Evolutionary conservation across 2,888 invertebrate species (phyloP), one percentile per base, ranked within the genome.

Genomic region (Electrophaes corylata): DNA sequence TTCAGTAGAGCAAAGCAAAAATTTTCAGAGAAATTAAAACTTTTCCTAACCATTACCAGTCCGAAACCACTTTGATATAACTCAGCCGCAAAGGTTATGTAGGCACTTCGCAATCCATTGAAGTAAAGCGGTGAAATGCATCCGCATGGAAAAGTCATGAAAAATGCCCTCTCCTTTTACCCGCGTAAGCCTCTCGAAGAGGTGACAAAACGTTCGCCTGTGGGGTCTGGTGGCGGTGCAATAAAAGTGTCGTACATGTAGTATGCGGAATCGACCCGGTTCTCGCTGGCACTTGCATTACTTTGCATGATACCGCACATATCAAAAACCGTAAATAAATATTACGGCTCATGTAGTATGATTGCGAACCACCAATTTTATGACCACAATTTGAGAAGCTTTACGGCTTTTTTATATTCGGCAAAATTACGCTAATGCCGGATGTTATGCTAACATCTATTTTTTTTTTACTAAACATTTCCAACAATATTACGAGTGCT

Each of bases 101-200:
- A 73, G 73, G 74, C 74, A 78, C 76, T 73, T 76, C 66, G 71
- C 69, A 77, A 79, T 71, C 81, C 75, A 83, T 81, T 84, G 76
- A 81, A 75, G 79, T 74, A 74, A 79, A 82, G 78, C 79, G 75
- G 75, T 76, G 76, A 82, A 83, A 84, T 78, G 81, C 82, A 83
- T 79, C 75, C 76, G 76, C 74, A 74, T 81, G 79, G 82, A 84
- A 84, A 83, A 79, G 79, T 81, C 81, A 81, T 81, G 81, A 81
- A 82, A 84, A 83, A 83, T 82, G 74, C 76, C 76, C 73, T 78
- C 73, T 75, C 75, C 75, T 79, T 81, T 77, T 79, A 77, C 74
- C n/a, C 67, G 67, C 70, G 76, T 78, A 78, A 83, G 78, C 71
- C 78, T 80, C 79, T 83, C 76, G 78, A 82, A 83, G 74, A 81